A percentile compares a stretch with the other conserved stretches of the same genome.
These are phyloP conservation scores for Dreissena rostriformis DNA, from an alignment of 1,140 invertebrate genomes.

Conservation along the genomic window DNA sequence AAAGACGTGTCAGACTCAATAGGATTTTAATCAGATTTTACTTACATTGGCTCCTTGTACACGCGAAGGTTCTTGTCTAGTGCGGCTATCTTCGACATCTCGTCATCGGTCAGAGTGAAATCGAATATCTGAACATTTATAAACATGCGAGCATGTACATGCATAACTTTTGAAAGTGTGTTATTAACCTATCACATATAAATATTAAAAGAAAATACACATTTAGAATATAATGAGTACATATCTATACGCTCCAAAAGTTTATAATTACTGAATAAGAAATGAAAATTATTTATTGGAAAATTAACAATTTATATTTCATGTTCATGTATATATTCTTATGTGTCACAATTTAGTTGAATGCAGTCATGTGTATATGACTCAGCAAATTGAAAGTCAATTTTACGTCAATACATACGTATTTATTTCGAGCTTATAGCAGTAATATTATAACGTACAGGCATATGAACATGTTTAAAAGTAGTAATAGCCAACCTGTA, in stretches of 20 bases:
- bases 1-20: too few species aligned
- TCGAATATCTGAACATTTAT: constrained; percentile 52
- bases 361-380: neutral
- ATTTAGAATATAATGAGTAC: too few species aligned
- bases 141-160: too few species aligned
- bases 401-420: neutral
- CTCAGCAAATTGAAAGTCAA: neutral
- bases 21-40: neutral
- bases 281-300: neutral
- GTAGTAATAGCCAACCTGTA: constrained; percentile 62
- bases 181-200: too few species aligned
- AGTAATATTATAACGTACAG: neutral
- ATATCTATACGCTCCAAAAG: too few species aligned
- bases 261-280: too few species aligned
- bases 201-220: too few species aligned
- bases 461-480: too few species aligned
- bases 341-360: neutral
- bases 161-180: too few species aligned
- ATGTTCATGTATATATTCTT: neutral
- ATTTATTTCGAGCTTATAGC: neutral
- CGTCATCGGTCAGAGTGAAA: constrained; percentile 58
- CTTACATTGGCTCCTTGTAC: constrained; percentile 55
- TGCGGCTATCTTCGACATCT: constrained; percentile 53
- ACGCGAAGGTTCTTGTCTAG: constrained; percentile 54
- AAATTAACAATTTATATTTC: neutral